These are phyloP conservation scores for Leptinotarsa undecemlineata DNA, from an alignment of 1,140 invertebrate genomes.

Conservation along the genomic window DNA sequence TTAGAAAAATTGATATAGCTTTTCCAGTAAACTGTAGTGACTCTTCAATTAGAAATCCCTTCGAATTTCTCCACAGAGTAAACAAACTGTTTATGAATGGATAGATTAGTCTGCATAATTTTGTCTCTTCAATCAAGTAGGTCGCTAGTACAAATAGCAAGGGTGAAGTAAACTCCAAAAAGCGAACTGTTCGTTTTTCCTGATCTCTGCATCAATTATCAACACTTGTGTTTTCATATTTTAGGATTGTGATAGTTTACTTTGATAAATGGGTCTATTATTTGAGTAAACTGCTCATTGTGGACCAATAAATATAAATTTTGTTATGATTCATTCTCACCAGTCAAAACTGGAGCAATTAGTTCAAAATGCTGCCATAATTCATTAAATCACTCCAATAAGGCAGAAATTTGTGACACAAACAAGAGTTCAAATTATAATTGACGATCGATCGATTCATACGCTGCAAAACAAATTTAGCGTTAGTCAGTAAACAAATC, in stretches of 20 bases:
- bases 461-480: no score
- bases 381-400: background rate
- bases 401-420: background rate
- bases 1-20: no score
- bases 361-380: conserved; percentile 3
- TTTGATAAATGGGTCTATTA: background rate
- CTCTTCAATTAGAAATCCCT: no score
- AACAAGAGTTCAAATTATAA: background rate
- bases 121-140: no score
- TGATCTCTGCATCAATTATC: background rate
- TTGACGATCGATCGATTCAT: no score
- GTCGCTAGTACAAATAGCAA: no score
- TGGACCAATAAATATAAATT: background rate
- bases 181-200: background rate
- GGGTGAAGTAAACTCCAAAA: no score
- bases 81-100: no score
- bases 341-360: background rate
- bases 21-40: no score
- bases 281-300: background rate
- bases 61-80: no score
- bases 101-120: no score
- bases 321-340: background rate
- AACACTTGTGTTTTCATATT: background rate
- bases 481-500: no score
- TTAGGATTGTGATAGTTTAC: background rate